These are phyloP conservation scores for Pygoscelis antarcticus DNA, from an alignment of 2,113 vertebrate genomes.

Conservation along the genomic window DNA sequence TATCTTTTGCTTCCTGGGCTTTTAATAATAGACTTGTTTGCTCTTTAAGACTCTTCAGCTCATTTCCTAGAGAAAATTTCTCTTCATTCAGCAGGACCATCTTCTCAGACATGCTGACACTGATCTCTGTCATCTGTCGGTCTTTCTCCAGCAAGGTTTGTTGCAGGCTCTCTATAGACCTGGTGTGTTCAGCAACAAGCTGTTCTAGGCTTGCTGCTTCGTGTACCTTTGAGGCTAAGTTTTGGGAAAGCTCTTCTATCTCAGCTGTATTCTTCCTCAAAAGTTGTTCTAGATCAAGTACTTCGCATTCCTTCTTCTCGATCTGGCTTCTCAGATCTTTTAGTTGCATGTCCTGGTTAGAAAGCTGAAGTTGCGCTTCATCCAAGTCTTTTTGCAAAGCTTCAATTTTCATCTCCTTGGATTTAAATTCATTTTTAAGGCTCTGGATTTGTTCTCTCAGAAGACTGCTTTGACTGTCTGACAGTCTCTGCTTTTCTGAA, in stretches of 20 bases:
- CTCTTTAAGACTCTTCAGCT: constrained; percentile 85
- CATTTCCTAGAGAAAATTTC: constrained; percentile 78
- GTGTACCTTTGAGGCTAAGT: constrained; percentile 38
- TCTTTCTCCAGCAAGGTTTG: constrained; percentile 80
- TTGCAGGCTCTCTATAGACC: constrained; percentile 77
- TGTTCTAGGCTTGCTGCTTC: constrained; percentile 71
- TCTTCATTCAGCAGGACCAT: constrained; percentile 89
- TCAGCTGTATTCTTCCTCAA: constrained; percentile 69
- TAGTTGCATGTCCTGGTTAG: constrained; percentile 76
- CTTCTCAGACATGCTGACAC: constrained; percentile 85
- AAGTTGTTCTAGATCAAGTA: constrained; percentile 70
- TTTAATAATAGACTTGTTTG: constrained; percentile 79
- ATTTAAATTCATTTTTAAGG: constrained; percentile 75
- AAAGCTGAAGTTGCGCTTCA: constrained; percentile 64
- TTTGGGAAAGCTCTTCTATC: constrained; percentile 75
- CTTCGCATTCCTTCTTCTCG: constrained; percentile 74
- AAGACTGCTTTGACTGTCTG: constrained; percentile 74
- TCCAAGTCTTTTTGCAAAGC: constrained; percentile 84
- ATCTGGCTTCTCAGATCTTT: constrained; percentile 78
- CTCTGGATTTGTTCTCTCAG: constrained; percentile 85
- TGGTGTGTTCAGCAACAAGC: constrained; percentile 73
- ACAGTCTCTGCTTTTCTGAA: constrained; percentile 71
- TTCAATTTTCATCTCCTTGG: constrained; percentile 86
- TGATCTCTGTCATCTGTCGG: constrained; percentile 83
- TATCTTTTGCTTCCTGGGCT: constrained; percentile 45